phyloP scores from a whole-genome alignment of 2,113 vertebrate genomes.

The Forbesichthys agassizii region DNA sequence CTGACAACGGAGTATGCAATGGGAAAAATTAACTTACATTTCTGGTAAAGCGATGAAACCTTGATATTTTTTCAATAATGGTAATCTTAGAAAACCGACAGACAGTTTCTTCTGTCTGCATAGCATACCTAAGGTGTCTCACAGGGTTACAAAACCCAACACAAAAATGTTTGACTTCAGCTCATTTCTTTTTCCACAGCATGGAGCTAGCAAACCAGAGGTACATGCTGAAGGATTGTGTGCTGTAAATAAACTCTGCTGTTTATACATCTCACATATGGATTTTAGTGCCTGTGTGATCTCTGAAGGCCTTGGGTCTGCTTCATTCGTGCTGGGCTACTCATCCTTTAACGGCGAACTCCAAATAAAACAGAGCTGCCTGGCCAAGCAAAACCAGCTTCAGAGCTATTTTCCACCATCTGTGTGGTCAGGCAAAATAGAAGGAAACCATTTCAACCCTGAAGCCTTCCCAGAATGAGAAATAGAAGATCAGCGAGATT shows the following conservation, averaged over 20 bases:
- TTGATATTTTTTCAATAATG: too few relatives aligned
- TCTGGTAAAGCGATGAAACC: neutral
- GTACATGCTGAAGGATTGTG: conserved; percentile 42
- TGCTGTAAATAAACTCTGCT: conserved; percentile 67
- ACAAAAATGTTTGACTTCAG: conserved; percentile 24
- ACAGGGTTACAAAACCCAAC: neutral
- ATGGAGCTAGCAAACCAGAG: conserved; percentile 17
- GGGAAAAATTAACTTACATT: neutral
- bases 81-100: neutral
- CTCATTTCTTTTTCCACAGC: conserved; percentile 30
- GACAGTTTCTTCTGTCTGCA: conserved; percentile 5
- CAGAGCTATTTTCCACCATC: conserved; percentile 80
- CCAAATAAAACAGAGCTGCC: conserved; percentile 81
- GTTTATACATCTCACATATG: conserved; percentile 70
- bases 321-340: conserved; percentile 66
- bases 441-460: conserved; percentile 68
- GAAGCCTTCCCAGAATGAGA: conserved; percentile 58
- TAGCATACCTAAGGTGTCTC: neutral
- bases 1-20: neutral
- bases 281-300: conserved; percentile 67
- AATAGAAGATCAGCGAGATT: conserved; percentile 60
- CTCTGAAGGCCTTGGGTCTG: conserved; percentile 57
- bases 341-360: conserved; percentile 79
- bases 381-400: conserved; percentile 76
- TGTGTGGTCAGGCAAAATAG: conserved; percentile 81